These are phyloP conservation scores for Sebastes matsubarae DNA, from an alignment of 2,797 vertebrate genomes.

Conservation along the genomic window DNA sequence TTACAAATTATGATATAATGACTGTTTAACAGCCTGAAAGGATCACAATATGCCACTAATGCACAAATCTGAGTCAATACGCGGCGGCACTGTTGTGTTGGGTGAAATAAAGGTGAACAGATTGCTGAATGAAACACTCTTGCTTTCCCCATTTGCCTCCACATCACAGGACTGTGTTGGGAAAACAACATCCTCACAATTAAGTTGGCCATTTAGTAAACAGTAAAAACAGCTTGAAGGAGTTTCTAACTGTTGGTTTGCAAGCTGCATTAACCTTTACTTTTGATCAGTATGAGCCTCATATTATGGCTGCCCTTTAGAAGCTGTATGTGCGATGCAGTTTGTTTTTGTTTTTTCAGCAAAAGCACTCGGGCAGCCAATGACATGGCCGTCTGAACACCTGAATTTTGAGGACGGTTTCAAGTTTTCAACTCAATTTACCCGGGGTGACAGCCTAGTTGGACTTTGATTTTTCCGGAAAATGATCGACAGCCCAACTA, in stretches of 20 bases:
- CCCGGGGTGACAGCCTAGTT: neutral
- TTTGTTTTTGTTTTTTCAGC: neutral
- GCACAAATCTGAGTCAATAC: slow-evolving; percentile 23
- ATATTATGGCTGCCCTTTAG: slow-evolving; percentile 32
- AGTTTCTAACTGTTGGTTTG: slow-evolving; percentile 42
- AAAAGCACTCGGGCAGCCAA: slow-evolving; percentile 1
- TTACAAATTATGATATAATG: slow-evolving; percentile 18
- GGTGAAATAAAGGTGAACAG: slow-evolving; percentile 31
- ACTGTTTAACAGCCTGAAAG: slow-evolving; percentile 13
- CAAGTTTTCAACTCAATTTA: slow-evolving; percentile 30
- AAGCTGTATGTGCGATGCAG: neutral
- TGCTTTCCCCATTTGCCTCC: slow-evolving; percentile 8
- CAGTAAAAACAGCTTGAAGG: slow-evolving; percentile 25
- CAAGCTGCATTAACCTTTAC: slow-evolving; percentile 44
- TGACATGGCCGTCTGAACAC: slow-evolving; percentile 2
- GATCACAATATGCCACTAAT: slow-evolving; percentile 17
- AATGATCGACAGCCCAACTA: slow-evolving; percentile 22
- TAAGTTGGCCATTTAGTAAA: slow-evolving; percentile 24
- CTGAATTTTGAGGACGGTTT: slow-evolving; percentile 14
- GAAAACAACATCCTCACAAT: slow-evolving; percentile 39
- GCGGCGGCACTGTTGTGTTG: neutral
- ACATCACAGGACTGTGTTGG: neutral
- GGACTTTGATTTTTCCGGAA: neutral
- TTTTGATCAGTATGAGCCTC: slow-evolving; percentile 34
- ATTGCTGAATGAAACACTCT: slow-evolving; percentile 22